A percentile compares a stretch with the other conserved stretches of the same genome.
Conservation (phyloP, 2,113 vertebrate species). For the Myodes glareolus region DNA sequence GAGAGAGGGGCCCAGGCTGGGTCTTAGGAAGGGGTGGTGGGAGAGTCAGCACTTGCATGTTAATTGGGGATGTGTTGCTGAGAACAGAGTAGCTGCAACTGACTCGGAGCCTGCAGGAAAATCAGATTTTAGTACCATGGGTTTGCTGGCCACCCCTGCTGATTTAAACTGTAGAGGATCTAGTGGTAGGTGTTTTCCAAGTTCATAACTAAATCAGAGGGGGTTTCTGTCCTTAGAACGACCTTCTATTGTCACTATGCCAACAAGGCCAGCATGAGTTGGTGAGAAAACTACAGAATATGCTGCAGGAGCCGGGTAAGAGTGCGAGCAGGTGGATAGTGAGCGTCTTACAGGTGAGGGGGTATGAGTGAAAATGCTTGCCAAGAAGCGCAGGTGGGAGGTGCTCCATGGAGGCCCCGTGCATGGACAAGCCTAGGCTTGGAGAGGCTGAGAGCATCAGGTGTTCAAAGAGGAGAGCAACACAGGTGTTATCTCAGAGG, state of each 20-base stretch:
- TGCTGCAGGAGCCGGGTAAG: rapidly evolving
- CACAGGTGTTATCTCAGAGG: neutral
- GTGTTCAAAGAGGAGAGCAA: neutral
- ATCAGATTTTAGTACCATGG: no score
- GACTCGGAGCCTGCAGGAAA: slow-evolving; percentile 74
- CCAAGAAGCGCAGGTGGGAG: neutral
- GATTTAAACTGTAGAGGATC: neutral
- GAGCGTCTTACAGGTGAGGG: neutral
- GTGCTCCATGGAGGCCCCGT: neutral
- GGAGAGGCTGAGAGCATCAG: neutral
- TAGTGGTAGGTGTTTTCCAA: no score
- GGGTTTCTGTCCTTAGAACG: neutral
- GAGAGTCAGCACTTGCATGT: slow-evolving; percentile 63
- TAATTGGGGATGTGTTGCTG: slow-evolving; percentile 63
- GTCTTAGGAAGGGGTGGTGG: slow-evolving; percentile 57
- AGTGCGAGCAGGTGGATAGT: rapidly evolving
- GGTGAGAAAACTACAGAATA: neutral
- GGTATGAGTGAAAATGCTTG: neutral
- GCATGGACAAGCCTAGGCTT: neutral
- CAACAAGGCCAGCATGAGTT: neutral
- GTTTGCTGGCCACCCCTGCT: no score
- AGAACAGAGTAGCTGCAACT: slow-evolving; percentile 73
- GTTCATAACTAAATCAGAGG: rapidly evolving
- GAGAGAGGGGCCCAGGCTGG: slow-evolving; percentile 71
- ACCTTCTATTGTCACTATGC: neutral